Base-by-base conservation (phyloP, 2,113 vertebrate species). In the Ammodytes marinus region DNA sequence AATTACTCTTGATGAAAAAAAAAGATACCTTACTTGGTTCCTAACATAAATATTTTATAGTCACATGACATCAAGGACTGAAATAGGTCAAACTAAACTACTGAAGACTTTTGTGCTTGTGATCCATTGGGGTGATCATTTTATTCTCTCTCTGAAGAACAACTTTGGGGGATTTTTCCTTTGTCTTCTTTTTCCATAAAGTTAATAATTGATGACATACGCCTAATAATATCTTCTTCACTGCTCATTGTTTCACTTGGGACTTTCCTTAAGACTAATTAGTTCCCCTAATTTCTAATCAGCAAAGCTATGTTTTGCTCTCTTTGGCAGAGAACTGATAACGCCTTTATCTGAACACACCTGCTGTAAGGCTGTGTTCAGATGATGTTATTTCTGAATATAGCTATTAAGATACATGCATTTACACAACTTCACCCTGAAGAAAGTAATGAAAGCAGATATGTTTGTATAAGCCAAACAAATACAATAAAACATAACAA, bases 191-290 rank as follows among this genome's bases (percentile, higher is more conserved):
- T 80, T 86, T 84, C 39, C 71, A 86, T 80, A 39, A 85, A 85
- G 74, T 91, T 91, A 93, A 93, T 91, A 92, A 93, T 92, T 94
- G 83, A 91, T 90, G 84, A 91, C 85, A 86, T 75, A 75, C 15
- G 77, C 75, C 84, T 89, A 88, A 91, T 87, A 89, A 88, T 91
- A 91, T 86, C 88, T 86, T 77, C 77, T 80, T 86, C 72, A 89
- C 80, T 86, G 84, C 84, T 93, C 86, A 86, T 90, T 93, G 88
- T 89, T 92, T 88, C 86, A 88, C 82, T 84, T 88, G 86, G 83
- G 85, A 88, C 80, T 87, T 83, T 86, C 74, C 80, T 86, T 83
- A 91, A 89, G 66, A 90, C 87, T 88, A 90, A 91, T 91, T 93
- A 89, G 88, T 82, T 86, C 81, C 82, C 82, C 82, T 83, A 86